phyloP scores from a whole-genome alignment of 2,113 vertebrate genomes.

The Tetraodon nigroviridis region DNA sequence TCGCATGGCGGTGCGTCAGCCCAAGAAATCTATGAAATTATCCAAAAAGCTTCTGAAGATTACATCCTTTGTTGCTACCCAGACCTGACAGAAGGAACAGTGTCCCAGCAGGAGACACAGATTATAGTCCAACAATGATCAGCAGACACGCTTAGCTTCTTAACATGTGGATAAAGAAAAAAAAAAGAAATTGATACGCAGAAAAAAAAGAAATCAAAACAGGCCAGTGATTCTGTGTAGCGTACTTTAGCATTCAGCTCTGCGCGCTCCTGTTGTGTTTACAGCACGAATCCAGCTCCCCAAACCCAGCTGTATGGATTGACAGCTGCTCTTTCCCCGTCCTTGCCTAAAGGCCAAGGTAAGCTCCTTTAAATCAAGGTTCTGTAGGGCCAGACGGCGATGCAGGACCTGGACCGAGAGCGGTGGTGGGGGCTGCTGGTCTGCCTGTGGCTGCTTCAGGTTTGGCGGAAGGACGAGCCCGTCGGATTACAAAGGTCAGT shows the following conservation, averaged over 20 bases:
- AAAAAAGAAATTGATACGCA: neutral
- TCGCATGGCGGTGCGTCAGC: too few species aligned
- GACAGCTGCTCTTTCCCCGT: conserved; percentile 44
- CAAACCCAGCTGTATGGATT: conserved; percentile 21
- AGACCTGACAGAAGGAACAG: neutral
- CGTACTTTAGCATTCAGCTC: conserved; percentile 10
- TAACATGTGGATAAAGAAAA: neutral
- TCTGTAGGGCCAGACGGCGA: conserved; percentile 14
- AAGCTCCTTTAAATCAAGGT: conserved; percentile 34
- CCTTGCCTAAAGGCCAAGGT: conserved; percentile 52
- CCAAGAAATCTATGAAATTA: too few species aligned
- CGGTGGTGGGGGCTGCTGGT: neutral
- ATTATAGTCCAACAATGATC: neutral
- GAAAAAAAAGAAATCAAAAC: neutral
- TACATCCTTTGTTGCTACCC: neutral
- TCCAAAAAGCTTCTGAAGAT: neutral
- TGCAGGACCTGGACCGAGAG: conserved; percentile 14
- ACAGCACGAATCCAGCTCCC: conserved; percentile 9
- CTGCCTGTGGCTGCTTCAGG: conserved; percentile 25
- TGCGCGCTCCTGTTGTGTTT: conserved; percentile 6
- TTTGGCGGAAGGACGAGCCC: conserved; percentile 30
- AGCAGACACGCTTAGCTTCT: neutral
- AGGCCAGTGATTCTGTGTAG: neutral
- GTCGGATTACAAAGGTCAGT: conserved; percentile 58
- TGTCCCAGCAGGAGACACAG: neutral